Evolutionary conservation across 1,140 invertebrate species (phyloP).

Genomic region (Samia ricini): DNA sequence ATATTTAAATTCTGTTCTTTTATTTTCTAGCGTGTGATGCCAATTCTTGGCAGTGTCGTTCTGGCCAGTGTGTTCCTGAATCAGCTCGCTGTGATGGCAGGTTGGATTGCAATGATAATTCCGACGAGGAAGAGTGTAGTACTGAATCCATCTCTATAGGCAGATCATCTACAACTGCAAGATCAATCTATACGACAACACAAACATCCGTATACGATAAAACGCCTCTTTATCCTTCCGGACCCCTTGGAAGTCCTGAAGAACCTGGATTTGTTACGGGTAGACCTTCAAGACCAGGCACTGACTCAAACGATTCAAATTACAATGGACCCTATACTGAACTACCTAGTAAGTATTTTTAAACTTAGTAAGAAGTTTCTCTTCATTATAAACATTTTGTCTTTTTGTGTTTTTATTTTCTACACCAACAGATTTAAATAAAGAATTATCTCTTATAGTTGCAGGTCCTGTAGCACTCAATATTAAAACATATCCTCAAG

Average conservation of each 20-base stretch:
- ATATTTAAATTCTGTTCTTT: neutral
- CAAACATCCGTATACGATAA: neutral
- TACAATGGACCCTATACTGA: too few species aligned
- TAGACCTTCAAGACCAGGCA: neutral
- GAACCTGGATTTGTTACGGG: neutral
- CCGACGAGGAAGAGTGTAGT: slow-evolving; percentile 82
- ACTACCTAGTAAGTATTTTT: too few species aligned
- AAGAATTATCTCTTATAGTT: slow-evolving; percentile 16
- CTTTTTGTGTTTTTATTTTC: neutral
- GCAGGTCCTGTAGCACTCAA: slow-evolving; percentile 67
- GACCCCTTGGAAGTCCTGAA: neutral
- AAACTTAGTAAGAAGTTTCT: too few species aligned
- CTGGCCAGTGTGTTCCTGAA: slow-evolving; percentile 84
- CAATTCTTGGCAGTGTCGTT: slow-evolving; percentile 68
- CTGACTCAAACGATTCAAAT: too few species aligned
- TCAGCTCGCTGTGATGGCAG: slow-evolving; percentile 84
- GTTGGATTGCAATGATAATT: slow-evolving; percentile 84
- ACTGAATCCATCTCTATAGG: neutral
- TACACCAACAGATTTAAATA: neutral
- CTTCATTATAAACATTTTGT: too few species aligned
- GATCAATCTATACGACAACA: neutral
- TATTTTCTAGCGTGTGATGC: slow-evolving; percentile 63
- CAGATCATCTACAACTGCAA: neutral
- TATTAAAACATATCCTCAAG: slow-evolving; percentile 85
- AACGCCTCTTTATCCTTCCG: too few species aligned